These are phyloP conservation scores for Lanius collurio DNA, from an alignment of 2,113 vertebrate genomes.

Conservation along the genomic window DNA sequence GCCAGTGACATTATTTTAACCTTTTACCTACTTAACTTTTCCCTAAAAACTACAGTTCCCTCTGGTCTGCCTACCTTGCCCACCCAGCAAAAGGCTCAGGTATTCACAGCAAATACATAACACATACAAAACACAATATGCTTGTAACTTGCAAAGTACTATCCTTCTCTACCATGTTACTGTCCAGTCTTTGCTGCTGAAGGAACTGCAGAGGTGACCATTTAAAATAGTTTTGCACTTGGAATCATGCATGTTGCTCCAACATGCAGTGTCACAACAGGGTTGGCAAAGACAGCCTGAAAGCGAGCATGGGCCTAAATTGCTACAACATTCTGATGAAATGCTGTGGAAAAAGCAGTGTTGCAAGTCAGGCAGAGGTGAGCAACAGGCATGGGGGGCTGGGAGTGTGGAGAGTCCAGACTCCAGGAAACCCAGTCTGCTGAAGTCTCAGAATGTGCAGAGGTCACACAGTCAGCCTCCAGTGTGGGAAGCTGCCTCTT, in stretches of 20 bases:
- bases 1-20: conserved; percentile 47
- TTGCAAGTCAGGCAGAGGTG: conserved; percentile 52
- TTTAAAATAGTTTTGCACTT: background rate
- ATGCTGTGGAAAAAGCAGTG: background rate
- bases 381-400: background rate
- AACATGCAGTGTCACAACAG: background rate
- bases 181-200: background rate
- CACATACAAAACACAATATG: background rate
- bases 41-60: background rate
- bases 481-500: background rate
- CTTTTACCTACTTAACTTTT: conserved; percentile 65
- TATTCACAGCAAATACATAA: background rate
- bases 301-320: background rate
- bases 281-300: background rate
- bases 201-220: background rate
- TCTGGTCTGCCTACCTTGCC: background rate
- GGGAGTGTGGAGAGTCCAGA: background rate
- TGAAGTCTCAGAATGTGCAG: background rate
- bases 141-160: background rate
- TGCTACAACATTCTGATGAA: conserved; percentile 7
- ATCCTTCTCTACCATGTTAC: background rate
- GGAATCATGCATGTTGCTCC: background rate
- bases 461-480: background rate
- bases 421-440: background rate
- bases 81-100: background rate